These are phyloP conservation scores for Petrophora chlorosata DNA, from an alignment of 2,888 invertebrate genomes.

Conservation along the genomic window DNA sequence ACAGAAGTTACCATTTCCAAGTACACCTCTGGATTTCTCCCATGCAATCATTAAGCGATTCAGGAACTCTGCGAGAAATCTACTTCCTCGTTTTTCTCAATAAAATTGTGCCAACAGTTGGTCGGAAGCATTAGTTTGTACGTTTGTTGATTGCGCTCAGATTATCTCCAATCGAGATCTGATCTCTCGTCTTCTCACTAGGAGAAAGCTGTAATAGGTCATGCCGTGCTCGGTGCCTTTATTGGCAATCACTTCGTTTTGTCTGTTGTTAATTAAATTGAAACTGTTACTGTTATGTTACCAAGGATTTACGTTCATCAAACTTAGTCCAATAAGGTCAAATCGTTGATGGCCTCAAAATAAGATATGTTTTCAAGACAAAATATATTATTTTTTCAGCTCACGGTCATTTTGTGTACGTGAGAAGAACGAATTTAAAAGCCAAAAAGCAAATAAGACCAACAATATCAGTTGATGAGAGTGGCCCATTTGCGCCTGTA, in stretches of 20 bases:
- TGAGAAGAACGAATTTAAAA: neutral
- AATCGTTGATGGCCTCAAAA: no score
- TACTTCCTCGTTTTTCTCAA: conserved; percentile 59
- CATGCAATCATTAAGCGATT: conserved; percentile 39
- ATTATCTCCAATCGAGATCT: conserved; percentile 61
- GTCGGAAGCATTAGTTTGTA: conserved; percentile 62
- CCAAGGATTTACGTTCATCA: neutral
- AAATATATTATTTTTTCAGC: no score
- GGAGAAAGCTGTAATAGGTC: conserved; percentile 66
- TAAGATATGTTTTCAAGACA: no score
- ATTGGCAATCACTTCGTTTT: conserved; percentile 32
- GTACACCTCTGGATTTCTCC: conserved; percentile 9
- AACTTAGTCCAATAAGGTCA: neutral
- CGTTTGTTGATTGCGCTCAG: conserved; percentile 67
- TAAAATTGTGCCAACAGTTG: conserved; percentile 57
- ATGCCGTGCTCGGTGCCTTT: conserved; percentile 36
- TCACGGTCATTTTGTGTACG: neutral
- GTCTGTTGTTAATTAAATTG: conserved; percentile 29
- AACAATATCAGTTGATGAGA: conserved; percentile 6
- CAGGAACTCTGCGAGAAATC: conserved; percentile 43
- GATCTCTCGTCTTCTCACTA: conserved; percentile 61
- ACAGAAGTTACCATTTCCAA: no score
- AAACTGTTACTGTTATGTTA: conserved; percentile 1
- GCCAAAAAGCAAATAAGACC: neutral
- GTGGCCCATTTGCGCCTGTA: conserved; percentile 4